Percentiles rank a stretch among this genome's conserved stretches.
These are phyloP conservation scores for Atrichornis clamosus DNA, from an alignment of 2,113 vertebrate genomes.

Conservation along the genomic window DNA sequence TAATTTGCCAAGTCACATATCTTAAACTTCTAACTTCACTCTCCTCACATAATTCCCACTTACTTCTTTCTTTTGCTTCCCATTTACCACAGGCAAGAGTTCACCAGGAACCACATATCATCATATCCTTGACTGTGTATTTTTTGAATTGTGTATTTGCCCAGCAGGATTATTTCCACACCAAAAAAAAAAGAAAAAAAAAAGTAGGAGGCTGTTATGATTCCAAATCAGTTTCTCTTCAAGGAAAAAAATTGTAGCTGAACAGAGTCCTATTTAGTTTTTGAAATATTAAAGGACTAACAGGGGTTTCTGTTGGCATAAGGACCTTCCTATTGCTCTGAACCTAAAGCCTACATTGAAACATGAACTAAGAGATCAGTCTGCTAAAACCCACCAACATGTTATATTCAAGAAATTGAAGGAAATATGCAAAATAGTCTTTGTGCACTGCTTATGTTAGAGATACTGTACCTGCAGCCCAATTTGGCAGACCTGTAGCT, in stretches of 20 bases:
- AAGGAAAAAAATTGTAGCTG: background rate
- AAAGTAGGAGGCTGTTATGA: background rate
- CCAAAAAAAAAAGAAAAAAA: too few species aligned
- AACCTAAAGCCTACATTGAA: background rate
- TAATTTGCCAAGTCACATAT: background rate
- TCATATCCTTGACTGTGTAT: background rate
- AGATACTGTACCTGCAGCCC: background rate
- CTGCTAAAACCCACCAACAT: background rate
- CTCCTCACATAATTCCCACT: background rate
- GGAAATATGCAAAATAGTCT: background rate
- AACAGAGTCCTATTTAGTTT: background rate
- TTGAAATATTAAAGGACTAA: background rate
- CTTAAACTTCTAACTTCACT: background rate
- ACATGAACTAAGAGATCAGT: background rate
- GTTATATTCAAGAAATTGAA: background rate
- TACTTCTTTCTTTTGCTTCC: background rate
- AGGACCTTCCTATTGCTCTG: background rate
- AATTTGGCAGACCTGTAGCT: background rate
- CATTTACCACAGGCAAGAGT: background rate
- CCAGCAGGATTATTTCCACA: background rate
- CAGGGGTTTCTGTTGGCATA: background rate
- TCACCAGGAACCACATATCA: background rate
- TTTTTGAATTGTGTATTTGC: background rate
- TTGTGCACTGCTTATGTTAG: background rate
- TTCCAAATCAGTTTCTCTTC: background rate